Percentiles rank a stretch among this genome's conserved stretches.
Evolutionary conservation across 2,888 invertebrate species (phyloP).

Genomic region (Suillia variegata): DNA sequence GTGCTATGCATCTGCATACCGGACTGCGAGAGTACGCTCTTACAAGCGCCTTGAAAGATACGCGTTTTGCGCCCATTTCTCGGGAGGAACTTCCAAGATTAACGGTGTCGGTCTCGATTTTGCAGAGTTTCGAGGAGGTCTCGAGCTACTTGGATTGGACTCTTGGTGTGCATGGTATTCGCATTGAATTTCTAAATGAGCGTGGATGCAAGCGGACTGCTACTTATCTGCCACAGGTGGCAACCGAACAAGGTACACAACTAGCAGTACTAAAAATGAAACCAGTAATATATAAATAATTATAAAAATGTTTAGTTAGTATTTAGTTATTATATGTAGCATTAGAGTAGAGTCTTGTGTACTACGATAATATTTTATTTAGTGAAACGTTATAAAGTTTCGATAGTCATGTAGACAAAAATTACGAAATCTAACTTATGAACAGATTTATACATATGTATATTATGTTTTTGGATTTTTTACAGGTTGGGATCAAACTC

Average conservation of each 20-base stretch:
- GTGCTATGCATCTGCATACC: constrained; percentile 92
- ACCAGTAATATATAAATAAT: neutral
- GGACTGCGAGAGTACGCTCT: constrained; percentile 96
- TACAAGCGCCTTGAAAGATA: constrained; percentile 97
- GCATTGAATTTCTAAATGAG: constrained; percentile 96
- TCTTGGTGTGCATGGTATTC: constrained; percentile 94
- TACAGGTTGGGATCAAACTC: constrained; percentile 97
- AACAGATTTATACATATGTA: neutral
- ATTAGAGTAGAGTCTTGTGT: no score
- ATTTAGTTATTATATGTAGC: no score
- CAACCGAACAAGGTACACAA: constrained; percentile 94
- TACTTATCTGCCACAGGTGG: constrained; percentile 98
- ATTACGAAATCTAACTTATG: neutral
- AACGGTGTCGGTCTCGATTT: constrained; percentile 93
- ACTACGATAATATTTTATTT: no score
- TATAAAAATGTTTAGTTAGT: no score
- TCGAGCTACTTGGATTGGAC: constrained; percentile 96
- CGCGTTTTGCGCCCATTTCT: constrained; percentile 91
- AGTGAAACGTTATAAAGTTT: no score
- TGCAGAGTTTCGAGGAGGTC: constrained; percentile 92
- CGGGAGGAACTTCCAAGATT: constrained; percentile 91
- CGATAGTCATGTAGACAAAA: no score
- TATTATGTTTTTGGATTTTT: constrained; percentile 28
- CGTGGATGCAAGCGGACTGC: constrained; percentile 93
- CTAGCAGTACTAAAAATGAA: no score